These are phyloP conservation scores for Berghia stephanieae DNA, from an alignment of 1,140 invertebrate species.

Conservation along the genomic window DNA sequence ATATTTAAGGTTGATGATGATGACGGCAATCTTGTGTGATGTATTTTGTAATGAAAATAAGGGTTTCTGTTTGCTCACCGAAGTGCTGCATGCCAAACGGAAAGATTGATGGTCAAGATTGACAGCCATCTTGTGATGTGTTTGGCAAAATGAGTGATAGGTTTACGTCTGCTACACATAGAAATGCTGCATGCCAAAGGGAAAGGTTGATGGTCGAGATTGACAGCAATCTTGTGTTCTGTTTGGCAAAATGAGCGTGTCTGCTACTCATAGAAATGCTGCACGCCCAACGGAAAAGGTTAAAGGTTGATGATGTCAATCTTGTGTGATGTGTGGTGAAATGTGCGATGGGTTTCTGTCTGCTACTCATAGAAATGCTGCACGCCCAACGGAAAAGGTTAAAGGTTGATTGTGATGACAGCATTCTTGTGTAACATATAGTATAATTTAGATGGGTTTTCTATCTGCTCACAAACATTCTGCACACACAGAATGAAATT, in stretches of 20 bases:
- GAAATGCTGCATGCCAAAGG: constrained; percentile 21
- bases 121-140: too few relatives aligned
- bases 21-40: too few relatives aligned
- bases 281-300: constrained; percentile 86
- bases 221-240: neutral
- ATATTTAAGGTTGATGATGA: neutral
- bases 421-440: neutral
- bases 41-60: too few relatives aligned
- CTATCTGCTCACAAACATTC: neutral
- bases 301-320: too few relatives aligned
- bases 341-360: neutral
- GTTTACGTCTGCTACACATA: neutral
- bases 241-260: too few relatives aligned
- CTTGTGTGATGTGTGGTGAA: neutral
- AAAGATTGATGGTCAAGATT: constrained; percentile 59
- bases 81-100: constrained; percentile 97
- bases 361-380: neutral
- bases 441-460: neutral
- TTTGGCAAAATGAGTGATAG: neutral
- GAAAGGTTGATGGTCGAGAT: constrained; percentile 3
- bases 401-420: neutral
- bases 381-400: constrained; percentile 48
- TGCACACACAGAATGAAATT: neutral
- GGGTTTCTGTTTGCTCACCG: constrained; percentile 97
- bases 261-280: constrained; percentile 99